A percentile compares a stretch with the other conserved stretches of the same genome.
These are phyloP conservation scores for Tenualosa ilisha DNA, from an alignment of 2,797 vertebrate genomes.

Conservation along the genomic window DNA sequence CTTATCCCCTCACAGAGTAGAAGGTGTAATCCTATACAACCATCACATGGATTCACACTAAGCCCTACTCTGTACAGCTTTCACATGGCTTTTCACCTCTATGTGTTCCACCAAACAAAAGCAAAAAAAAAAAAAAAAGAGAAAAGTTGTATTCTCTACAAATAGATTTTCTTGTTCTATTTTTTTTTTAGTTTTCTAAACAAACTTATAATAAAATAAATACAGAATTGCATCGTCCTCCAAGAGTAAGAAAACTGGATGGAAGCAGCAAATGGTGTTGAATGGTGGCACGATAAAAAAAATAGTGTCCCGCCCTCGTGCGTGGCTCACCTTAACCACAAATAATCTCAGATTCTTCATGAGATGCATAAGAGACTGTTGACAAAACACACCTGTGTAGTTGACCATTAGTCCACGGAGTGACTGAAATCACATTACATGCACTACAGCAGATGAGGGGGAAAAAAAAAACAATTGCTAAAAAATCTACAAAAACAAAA, in stretches of 20 bases:
- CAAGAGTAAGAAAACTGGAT: conserved; percentile 30
- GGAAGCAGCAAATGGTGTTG: conserved; percentile 20
- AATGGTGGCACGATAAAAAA: background rate
- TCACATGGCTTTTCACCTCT: conserved; percentile 54
- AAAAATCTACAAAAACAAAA: background rate
- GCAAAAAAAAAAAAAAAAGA: background rate
- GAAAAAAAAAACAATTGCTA: background rate
- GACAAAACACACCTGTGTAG: background rate
- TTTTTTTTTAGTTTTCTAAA: background rate
- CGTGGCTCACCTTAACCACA: conserved; percentile 8
- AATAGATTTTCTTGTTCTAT: background rate
- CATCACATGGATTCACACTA: conserved; percentile 61
- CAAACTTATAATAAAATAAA: conserved; percentile 31
- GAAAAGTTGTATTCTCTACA: background rate
- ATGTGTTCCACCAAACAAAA: conserved; percentile 46
- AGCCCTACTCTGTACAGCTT: conserved; percentile 43
- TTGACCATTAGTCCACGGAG: background rate
- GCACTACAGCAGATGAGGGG: background rate
- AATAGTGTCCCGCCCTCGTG: background rate
- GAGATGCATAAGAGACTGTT: conserved; percentile 9
- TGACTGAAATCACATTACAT: background rate
- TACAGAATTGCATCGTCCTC: conserved; percentile 33
- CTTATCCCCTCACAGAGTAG: conserved; percentile 50
- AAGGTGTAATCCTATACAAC: conserved; percentile 59
- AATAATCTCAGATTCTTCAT: background rate